These are phyloP conservation scores for Liodrosophila aerea DNA, from an alignment of 2,888 invertebrate species.

Conservation along the genomic window DNA sequence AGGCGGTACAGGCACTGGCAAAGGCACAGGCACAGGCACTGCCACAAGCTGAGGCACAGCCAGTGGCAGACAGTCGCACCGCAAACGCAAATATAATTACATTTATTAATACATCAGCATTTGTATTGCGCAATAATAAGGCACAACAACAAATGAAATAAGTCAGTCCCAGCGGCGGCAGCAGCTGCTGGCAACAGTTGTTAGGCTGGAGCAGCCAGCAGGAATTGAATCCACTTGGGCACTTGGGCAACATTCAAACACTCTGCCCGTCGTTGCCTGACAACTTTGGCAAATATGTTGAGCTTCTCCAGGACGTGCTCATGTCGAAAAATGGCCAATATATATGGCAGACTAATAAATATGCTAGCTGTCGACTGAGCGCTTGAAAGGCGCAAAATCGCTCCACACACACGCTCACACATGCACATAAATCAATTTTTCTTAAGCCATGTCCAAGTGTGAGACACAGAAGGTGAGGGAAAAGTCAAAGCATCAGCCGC, in stretches of 20 bases:
- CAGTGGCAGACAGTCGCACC: conserved; percentile 23
- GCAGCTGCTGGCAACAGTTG: conserved; percentile 25
- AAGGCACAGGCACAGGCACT: neutral
- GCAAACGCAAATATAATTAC: conserved; percentile 67
- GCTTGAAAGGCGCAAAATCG: conserved; percentile 61
- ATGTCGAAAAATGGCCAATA: conserved; percentile 53
- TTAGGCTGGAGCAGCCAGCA: conserved; percentile 17
- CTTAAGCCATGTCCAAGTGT: conserved; percentile 4
- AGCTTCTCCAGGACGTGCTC: conserved; percentile 41
- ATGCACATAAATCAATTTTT: conserved; percentile 56
- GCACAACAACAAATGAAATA: conserved; percentile 15
- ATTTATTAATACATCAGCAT: conserved; percentile 74
- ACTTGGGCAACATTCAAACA: too few species aligned
- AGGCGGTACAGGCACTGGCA: conserved; percentile 44
- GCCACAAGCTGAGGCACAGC: conserved; percentile 1
- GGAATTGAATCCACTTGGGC: conserved; percentile 1
- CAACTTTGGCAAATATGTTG: conserved; percentile 42
- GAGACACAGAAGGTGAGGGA: conserved; percentile 1
- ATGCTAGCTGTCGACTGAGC: conserved; percentile 55
- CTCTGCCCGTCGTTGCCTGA: conserved; percentile 24
- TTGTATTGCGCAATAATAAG: conserved; percentile 63
- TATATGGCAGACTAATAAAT: conserved; percentile 64
- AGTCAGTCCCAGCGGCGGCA: conserved; percentile 5
- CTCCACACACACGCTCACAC: neutral
- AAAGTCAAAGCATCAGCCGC: conserved; percentile 14